Evolutionary conservation across 2,888 invertebrate genomes (phyloP).

Genomic region (Metallyticus violacea): DNA sequence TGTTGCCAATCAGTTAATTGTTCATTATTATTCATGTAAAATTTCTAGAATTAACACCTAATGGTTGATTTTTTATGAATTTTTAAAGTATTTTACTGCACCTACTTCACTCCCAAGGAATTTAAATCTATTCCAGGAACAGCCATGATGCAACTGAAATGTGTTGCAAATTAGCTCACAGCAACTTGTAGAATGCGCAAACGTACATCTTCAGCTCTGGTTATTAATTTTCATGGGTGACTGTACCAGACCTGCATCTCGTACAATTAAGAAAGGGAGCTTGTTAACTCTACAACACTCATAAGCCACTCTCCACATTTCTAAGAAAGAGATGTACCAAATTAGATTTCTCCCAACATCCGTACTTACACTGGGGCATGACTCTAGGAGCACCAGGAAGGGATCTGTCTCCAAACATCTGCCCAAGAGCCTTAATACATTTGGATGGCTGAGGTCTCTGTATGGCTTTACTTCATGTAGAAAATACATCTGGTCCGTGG

Average conservation of each 20-base stretch:
- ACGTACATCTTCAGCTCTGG: not conserved
- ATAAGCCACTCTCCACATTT: too few species aligned
- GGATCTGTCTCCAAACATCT: slow-evolving; percentile 77
- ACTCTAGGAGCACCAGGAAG: slow-evolving; percentile 73
- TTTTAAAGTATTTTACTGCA: too few species aligned
- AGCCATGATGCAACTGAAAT: too few species aligned
- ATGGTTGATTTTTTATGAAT: too few species aligned
- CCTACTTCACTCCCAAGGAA: too few species aligned
- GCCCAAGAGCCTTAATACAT: slow-evolving; percentile 68
- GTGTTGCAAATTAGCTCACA: not conserved
- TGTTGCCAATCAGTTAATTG: too few species aligned
- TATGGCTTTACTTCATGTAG: slow-evolving; percentile 72
- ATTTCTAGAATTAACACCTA: too few species aligned
- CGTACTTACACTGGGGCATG: slow-evolving; percentile 61
- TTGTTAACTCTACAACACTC: not conserved
- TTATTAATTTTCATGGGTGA: not conserved
- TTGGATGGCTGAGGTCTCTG: slow-evolving; percentile 68
- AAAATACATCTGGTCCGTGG: slow-evolving; percentile 74
- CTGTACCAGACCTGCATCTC: too few species aligned
- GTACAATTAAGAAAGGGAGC: not conserved
- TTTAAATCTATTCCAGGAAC: too few species aligned
- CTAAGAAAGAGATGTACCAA: too few species aligned
- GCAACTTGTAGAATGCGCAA: not conserved
- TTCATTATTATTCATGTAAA: too few species aligned
- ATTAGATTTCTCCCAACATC: too few species aligned